Conservation (phyloP, 2,888 invertebrate genomes). For the Clanis bilineata region DNA sequence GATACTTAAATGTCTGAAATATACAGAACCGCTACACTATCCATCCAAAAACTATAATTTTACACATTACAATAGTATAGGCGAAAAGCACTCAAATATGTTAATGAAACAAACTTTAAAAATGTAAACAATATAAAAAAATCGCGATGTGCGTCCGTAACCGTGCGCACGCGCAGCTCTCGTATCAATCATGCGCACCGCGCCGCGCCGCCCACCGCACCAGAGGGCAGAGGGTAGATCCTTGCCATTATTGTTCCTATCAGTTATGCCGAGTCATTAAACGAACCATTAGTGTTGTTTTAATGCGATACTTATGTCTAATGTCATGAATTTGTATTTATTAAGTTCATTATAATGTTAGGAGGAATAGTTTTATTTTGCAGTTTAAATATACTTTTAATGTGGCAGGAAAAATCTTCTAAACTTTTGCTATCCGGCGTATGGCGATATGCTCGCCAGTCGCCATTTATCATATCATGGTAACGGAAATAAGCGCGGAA, state of each 20-base stretch:
- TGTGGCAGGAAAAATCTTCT: too few relatives aligned
- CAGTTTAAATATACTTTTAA: too few relatives aligned
- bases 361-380: too few relatives aligned
- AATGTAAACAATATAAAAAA: neutral
- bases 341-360: neutral
- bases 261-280: conserved; percentile 7
- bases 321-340: neutral
- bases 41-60: too few relatives aligned
- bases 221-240: conserved; percentile 27
- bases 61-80: neutral
- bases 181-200: conserved; percentile 40
- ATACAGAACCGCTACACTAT: neutral
- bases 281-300: conserved; percentile 9
- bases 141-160: conserved; percentile 21
- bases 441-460: too few relatives aligned
- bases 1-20: neutral
- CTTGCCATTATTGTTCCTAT: conserved; percentile 23
- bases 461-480: too few relatives aligned
- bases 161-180: conserved; percentile 25
- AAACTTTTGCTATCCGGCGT: too few relatives aligned
- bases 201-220: conserved; percentile 33
- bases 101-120: neutral
- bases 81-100: neutral
- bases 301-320: neutral
- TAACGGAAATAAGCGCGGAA: too few relatives aligned